These are phyloP conservation scores for Clupea harengus DNA, from an alignment of 2,113 vertebrate species.

Conservation along the genomic window DNA sequence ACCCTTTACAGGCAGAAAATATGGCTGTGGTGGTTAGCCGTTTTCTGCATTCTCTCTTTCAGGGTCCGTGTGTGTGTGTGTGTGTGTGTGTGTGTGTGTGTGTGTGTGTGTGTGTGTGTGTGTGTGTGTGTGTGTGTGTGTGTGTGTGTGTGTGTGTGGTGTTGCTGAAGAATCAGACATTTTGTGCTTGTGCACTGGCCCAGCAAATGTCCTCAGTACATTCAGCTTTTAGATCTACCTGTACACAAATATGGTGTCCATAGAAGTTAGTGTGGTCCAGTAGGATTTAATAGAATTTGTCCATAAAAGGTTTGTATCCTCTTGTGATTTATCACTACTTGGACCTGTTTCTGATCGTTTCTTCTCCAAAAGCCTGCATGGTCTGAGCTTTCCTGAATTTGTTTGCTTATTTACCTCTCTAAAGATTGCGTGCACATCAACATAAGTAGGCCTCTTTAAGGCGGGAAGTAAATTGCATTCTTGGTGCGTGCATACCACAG, in stretches of 20 bases:
- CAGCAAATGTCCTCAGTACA: neutral
- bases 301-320: neutral
- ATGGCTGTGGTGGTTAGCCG: neutral
- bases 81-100: neutral
- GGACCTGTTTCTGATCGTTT: neutral
- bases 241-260: neutral
- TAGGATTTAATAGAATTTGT: neutral
- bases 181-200: neutral
- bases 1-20: slow-evolving; percentile 9
- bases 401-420: neutral
- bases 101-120: slow-evolving; percentile 3
- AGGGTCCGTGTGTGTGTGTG: neutral
- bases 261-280: neutral
- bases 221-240: neutral
- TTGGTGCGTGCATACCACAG: slow-evolving; percentile 56
- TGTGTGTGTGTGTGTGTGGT: slow-evolving; percentile 11
- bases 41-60: slow-evolving; percentile 21
- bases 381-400: neutral
- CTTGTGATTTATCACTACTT: neutral
- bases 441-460: slow-evolving; percentile 23
- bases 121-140: slow-evolving; percentile 14
- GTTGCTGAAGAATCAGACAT: neutral
- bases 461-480: slow-evolving; percentile 41
- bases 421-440: neutral
- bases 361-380: neutral